Percentiles rank a stretch among this genome's conserved stretches.
phyloP scores from a whole-genome alignment of 2,113 vertebrate genomes.

The Puffinus mauretanicus region DNA sequence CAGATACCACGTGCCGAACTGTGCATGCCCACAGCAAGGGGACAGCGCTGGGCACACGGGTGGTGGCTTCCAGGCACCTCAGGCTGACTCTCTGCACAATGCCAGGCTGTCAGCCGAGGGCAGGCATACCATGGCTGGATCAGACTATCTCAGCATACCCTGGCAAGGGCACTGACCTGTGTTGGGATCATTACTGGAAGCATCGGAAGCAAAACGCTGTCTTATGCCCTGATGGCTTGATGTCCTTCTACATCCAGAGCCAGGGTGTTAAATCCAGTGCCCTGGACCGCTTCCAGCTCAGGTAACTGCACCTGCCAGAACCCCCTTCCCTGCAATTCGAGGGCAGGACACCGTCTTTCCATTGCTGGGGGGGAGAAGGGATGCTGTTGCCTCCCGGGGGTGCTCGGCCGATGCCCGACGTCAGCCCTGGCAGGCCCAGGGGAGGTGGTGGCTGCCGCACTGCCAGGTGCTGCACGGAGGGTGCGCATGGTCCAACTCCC shows the following conservation, averaged over 20 bases:
- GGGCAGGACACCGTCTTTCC: background rate
- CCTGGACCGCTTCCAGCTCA: background rate
- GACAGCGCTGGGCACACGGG: background rate
- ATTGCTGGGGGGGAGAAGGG: background rate
- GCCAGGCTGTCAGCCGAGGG: background rate
- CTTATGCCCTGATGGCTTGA: background rate
- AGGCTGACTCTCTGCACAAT: background rate
- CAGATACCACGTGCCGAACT: background rate
- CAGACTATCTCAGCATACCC: background rate
- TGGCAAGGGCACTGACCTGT: background rate
- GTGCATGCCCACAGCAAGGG: background rate
- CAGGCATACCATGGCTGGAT: background rate
- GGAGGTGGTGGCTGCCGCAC: background rate
- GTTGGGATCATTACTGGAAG: background rate
- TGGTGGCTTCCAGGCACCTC: background rate
- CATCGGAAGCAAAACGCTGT: rapidly evolving
- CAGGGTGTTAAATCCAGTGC: background rate
- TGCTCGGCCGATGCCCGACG: rapidly evolving
- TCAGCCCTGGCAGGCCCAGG: background rate
- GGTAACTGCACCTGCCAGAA: background rate
- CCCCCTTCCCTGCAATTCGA: background rate
- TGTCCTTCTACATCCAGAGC: background rate
- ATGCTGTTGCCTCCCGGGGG: background rate
- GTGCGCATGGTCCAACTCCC: background rate
- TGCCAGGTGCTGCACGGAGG: background rate